Conservation (phyloP, 2,888 invertebrate species). For the Callimorpha dominula region DNA sequence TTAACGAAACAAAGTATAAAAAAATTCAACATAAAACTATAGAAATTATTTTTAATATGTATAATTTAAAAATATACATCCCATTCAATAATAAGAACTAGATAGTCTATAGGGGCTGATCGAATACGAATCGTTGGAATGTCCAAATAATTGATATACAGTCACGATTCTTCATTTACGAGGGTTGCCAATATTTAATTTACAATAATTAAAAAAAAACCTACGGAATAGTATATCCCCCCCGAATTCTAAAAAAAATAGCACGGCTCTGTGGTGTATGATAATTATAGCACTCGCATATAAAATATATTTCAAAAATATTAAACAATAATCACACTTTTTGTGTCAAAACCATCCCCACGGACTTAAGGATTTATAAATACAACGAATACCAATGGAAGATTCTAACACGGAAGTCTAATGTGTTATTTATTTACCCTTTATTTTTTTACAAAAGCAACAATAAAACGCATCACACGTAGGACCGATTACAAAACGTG, state of each 20-base stretch:
- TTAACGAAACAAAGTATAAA: slow-evolving; percentile 49
- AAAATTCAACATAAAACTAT: slow-evolving; percentile 62
- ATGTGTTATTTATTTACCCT: slow-evolving; percentile 36
- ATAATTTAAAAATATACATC: slow-evolving; percentile 43
- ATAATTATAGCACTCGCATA: slow-evolving; percentile 10
- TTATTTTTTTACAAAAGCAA: slow-evolving; percentile 41
- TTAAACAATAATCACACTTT: slow-evolving; percentile 9
- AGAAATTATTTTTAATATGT: slow-evolving; percentile 52
- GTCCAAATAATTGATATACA: slow-evolving; percentile 23
- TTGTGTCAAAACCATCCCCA: slow-evolving; percentile 9
- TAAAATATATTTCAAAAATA: slow-evolving; percentile 26
- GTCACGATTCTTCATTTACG: background rate
- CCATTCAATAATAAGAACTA: slow-evolving; percentile 32
- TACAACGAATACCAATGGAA: slow-evolving; percentile 14
- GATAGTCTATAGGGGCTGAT: slow-evolving; percentile 10
- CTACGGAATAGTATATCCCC: background rate
- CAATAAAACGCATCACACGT: slow-evolving; percentile 38
- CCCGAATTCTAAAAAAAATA: slow-evolving; percentile 4
- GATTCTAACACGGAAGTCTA: slow-evolving; percentile 30
- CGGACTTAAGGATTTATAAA: slow-evolving; percentile 4
- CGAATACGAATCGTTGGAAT: slow-evolving; percentile 33
- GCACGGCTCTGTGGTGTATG: background rate
- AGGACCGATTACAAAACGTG: slow-evolving; percentile 30
- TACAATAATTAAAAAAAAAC: slow-evolving; percentile 2
- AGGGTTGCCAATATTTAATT: background rate